Base-by-base conservation (phyloP, 2,797 vertebrate species). In the Sebastiscus tertius region DNA sequence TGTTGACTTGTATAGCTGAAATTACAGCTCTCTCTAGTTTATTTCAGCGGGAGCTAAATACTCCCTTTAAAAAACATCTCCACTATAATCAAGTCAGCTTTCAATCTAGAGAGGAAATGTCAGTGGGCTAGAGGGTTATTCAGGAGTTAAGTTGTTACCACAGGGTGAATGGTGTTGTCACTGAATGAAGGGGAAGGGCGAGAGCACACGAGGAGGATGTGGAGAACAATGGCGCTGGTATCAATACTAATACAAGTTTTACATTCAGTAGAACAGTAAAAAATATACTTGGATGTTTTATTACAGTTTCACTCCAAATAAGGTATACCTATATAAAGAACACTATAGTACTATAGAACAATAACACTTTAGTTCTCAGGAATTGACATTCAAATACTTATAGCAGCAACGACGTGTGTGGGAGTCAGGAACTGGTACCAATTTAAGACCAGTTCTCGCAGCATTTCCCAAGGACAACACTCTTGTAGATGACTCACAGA, bases 61-160 rank as follows among this genome's bases (percentile, higher is more conserved):
- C 34, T 68, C 65, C 59, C n/a, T 79, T 86, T 81, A 75, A 66
- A 39, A 72, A 66, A 24, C 70, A 69, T 84, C 72, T 80, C 52
- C 83, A 83, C 80, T 83, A 58, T 81, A 86, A 87, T 89, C 76
- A 83, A 59, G 70, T 82, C 82, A 72, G 72, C 82, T 72, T 84
- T 81, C 67, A 80, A 36, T 89, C 80, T 34, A 64, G 76, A 78
- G 68, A 74, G 70, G 54, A 86, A 84, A 85, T 72, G 66, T 87
- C 75, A 84, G 67, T 29, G 46, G 64, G 56, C 24, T 13, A 20
- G 18, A 49, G 46, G 46, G 46, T 49, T 49, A 49, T 49, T 49
- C 27, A 27, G 33, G 54, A 68, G 33, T 72, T 60, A 65, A 74
- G 55, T 70, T 66, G 68, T 22, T 67, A 65, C 59, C n/a, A 62